Percentiles rank a stretch among this genome's conserved stretches.
Evolutionary conservation across 2,888 invertebrate species (phyloP).

Genomic region (Amitus sp.): DNA sequence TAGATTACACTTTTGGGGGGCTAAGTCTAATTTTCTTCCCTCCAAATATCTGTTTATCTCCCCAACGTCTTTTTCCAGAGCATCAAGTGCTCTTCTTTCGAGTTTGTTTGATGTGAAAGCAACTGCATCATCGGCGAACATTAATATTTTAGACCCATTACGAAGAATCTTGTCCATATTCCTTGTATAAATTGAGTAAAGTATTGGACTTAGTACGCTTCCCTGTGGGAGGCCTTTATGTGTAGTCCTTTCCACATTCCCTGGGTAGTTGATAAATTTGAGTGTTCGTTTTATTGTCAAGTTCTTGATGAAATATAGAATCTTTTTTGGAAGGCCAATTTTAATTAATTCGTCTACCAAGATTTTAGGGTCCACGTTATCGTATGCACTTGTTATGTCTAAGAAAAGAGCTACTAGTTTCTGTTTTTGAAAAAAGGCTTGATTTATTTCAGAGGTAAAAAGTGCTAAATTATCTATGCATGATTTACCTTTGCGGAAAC

Average conservation of each 20-base stretch:
- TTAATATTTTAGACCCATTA: conserved; percentile 7
- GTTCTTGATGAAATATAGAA: conserved; percentile 13
- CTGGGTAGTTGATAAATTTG: conserved; percentile 5
- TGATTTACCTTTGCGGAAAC: conserved; percentile 22
- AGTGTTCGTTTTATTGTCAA: conserved; percentile 7
- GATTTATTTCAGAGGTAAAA: conserved; percentile 1
- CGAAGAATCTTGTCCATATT: not conserved
- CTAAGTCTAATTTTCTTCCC: not conserved
- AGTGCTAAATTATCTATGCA: conserved; percentile 14
- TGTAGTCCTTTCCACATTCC: not conserved
- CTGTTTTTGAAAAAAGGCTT: conserved; percentile 10
- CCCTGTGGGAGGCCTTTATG: conserved; percentile 12
- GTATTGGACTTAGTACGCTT: conserved; percentile 3
- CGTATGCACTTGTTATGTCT: conserved; percentile 18
- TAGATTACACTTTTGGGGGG: conserved; percentile 8
- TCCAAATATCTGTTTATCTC: not conserved
- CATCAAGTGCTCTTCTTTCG: not conserved
- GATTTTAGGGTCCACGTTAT: conserved; percentile 17
- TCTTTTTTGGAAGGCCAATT: conserved; percentile 14
- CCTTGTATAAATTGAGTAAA: not conserved
- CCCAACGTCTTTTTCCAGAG: no score
- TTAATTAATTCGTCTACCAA: conserved; percentile 14
- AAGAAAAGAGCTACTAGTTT: conserved; percentile 10
- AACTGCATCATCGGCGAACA: conserved; percentile 24
- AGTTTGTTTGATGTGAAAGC: not conserved